Base-by-base conservation (phyloP, 2,113 vertebrate genomes). In the Salvelinus sp. region DNA sequence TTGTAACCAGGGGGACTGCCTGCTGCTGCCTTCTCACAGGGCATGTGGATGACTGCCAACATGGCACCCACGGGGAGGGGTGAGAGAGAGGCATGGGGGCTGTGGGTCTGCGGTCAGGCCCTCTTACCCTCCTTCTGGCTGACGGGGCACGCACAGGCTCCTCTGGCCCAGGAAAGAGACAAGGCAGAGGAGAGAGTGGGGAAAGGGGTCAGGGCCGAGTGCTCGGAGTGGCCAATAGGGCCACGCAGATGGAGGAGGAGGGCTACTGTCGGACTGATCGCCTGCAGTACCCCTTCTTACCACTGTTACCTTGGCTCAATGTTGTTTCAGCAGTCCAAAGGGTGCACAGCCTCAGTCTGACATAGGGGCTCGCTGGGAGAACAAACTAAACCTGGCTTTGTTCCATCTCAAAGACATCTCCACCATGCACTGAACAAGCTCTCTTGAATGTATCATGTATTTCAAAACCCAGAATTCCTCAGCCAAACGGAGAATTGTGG, bases 321-420 rank as follows among this genome's bases (percentile, higher is more conserved):
- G 68, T 83, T 81, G 70, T 86, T 85, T 82, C 57, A 80, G 30
- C 47, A 74, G 73, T 72, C 63, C 72, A 75, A 83, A 81, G 69
- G 68, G 54, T 65, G 76, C 70, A 62, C 69, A 10, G 69, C 68
- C 13, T 33, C 44, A 73, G 28, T 75, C 72, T 48, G 33, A 82
- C 64, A 78, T 76, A 18, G 28, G 69, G 75, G 72, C 77, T 50
- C 25, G 63, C 64, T 60, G 84, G 69, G 33, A 30, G 67, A 79
- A 76, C 69, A 73, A 67, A 50, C 69, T 48, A 69, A 83, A 80
- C 69, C 22, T 76, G 86, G 79, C 79, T 54, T 4, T 0, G 28
- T 58, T 18, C 74, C 69, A 76, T 27, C 2, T 57, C 68, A 10
- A 74, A 77, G 10, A 76, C 50, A 73, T 80, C 78, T 57, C 48